Percentiles rank a stretch among this genome's conserved stretches.
These are phyloP conservation scores for Harpagifer antarcticus DNA, from an alignment of 2,797 vertebrate genomes.

Conservation along the genomic window DNA sequence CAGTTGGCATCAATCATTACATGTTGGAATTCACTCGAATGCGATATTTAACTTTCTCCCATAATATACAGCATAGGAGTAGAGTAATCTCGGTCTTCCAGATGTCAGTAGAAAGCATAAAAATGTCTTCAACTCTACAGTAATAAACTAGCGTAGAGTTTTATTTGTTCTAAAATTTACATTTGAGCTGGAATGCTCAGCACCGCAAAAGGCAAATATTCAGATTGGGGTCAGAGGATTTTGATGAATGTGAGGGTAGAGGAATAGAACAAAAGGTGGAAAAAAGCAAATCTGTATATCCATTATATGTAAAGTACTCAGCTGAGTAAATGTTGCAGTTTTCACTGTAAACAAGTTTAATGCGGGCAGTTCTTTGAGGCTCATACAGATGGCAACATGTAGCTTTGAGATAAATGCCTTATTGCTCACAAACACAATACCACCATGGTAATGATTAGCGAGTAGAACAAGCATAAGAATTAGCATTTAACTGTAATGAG, in stretches of 20 bases:
- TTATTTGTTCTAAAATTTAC: constrained; percentile 6
- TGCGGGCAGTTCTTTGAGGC: background rate
- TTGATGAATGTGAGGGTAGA: constrained; percentile 3
- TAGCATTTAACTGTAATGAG: background rate
- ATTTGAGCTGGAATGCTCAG: background rate
- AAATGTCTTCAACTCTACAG: background rate
- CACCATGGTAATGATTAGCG: background rate
- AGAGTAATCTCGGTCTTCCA: background rate
- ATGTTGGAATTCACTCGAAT: background rate
- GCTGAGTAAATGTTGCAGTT: background rate
- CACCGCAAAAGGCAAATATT: background rate
- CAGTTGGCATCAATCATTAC: background rate
- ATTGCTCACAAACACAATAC: background rate
- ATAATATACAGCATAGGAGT: background rate
- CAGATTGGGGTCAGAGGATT: background rate
- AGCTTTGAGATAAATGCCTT: background rate
- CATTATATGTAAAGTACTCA: background rate
- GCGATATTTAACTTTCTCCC: constrained; percentile 8
- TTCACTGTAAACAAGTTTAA: background rate
- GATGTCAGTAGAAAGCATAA: background rate
- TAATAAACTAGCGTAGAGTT: background rate
- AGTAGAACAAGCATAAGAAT: background rate
- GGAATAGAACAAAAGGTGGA: background rate
- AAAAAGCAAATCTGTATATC: background rate
- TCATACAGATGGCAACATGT: too few species aligned